Conservation (phyloP, 2,888 invertebrate genomes). For the Agrotis ipsilon region DNA sequence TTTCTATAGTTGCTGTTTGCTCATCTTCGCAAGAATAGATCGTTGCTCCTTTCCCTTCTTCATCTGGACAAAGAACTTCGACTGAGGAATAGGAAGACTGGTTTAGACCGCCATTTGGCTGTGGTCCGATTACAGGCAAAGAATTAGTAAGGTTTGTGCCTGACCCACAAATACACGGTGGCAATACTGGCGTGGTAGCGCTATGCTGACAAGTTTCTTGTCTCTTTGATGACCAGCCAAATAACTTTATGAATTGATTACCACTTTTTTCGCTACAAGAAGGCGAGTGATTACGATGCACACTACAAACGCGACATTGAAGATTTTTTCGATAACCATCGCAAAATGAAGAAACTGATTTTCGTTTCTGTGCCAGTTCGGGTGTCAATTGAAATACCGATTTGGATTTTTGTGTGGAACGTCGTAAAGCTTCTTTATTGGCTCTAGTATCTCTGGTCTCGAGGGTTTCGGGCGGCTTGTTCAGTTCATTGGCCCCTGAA, state of each 20-base stretch:
- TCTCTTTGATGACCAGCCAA: constrained; percentile 9
- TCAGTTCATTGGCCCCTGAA: constrained; percentile 68
- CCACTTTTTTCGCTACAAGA: constrained; percentile 5
- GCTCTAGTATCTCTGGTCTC: constrained; percentile 2
- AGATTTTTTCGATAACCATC: constrained; percentile 58
- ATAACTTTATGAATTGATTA: constrained; percentile 22
- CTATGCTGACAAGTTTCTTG: background rate
- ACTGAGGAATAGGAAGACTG: constrained; percentile 17
- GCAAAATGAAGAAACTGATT: constrained; percentile 74
- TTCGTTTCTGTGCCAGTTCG: constrained; percentile 63
- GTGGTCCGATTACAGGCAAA: background rate
- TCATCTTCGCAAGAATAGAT: background rate
- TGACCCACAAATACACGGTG: constrained; percentile 21
- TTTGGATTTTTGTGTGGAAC: constrained; percentile 71
- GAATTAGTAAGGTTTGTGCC: background rate
- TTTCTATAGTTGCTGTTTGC: background rate
- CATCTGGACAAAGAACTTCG: background rate
- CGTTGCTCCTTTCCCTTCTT: background rate
- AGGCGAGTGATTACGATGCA: background rate
- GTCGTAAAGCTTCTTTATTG: constrained; percentile 64
- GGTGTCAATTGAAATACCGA: constrained; percentile 72
- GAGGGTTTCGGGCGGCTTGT: constrained; percentile 18
- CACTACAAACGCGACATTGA: constrained; percentile 20
- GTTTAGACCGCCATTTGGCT: background rate
- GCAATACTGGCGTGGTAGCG: background rate